phyloP scores from a whole-genome alignment of 2,888 invertebrate species.

The Eupithecia dodoneata region DNA sequence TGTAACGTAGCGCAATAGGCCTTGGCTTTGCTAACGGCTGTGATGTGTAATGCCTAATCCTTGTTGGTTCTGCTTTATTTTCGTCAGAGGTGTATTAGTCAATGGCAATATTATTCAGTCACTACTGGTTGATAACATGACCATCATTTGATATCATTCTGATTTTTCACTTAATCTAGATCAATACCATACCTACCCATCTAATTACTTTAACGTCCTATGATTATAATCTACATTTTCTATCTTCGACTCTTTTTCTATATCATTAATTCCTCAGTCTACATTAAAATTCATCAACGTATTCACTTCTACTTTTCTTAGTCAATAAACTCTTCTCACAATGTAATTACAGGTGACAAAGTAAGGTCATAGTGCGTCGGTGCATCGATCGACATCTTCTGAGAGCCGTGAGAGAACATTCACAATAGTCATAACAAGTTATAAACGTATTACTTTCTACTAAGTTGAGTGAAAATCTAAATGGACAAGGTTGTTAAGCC shows the following conservation, averaged over 20 bases:
- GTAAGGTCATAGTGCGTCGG: conserved; percentile 60
- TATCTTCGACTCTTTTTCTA: not conserved
- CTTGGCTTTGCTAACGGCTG: conserved; percentile 13
- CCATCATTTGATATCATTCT: not conserved
- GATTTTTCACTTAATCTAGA: not conserved
- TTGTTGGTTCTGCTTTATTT: conserved; percentile 10
- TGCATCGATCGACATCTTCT: conserved; percentile 58
- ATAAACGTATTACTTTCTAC: conserved; percentile 51
- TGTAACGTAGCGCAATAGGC: conserved; percentile 10
- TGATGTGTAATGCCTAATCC: conserved; percentile 8
- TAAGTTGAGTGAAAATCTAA: conserved; percentile 32
- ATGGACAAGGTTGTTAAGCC: conserved; percentile 22
- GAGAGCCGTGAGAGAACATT: conserved; percentile 52
- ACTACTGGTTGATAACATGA: not conserved
- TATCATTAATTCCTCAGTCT: not conserved
- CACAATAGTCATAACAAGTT: conserved; percentile 49
- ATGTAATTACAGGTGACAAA: conserved; percentile 48
- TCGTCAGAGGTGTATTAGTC: not conserved
- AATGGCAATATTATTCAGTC: not conserved
- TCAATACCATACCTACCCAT: not conserved
- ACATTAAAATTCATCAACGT: not conserved
- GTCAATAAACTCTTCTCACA: conserved; percentile 29
- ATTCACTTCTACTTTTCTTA: conserved; percentile 29
- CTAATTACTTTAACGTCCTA: not conserved
- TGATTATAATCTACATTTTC: too few relatives aligned